These are phyloP conservation scores for Myotis vivesi DNA, from an alignment of 2,797 vertebrate genomes.

Conservation along the genomic window DNA sequence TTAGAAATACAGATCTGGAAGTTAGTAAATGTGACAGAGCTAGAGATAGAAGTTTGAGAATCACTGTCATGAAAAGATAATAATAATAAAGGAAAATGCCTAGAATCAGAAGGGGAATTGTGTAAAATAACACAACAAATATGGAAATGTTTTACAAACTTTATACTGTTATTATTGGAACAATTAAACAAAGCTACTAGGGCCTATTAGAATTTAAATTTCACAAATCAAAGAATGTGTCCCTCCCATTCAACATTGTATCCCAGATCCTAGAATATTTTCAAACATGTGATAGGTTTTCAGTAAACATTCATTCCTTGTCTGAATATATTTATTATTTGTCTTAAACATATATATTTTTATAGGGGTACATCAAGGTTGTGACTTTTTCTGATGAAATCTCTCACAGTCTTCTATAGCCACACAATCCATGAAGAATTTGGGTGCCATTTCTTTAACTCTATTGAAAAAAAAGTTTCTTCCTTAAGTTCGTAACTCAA, in stretches of 20 bases:
- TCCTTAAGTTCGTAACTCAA: not conserved
- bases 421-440: not conserved
- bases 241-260: not conserved
- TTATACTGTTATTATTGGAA: not conserved
- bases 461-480: not conserved
- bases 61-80: not conserved
- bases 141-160: not conserved
- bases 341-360: not conserved
- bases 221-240: not conserved
- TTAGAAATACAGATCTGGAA: not conserved
- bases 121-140: not conserved
- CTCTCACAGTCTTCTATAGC: not conserved
- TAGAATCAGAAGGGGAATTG: not conserved
- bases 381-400: not conserved
- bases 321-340: not conserved
- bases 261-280: not conserved
- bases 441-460: not conserved
- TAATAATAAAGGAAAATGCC: not conserved
- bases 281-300: not conserved
- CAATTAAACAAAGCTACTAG: not conserved
- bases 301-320: not conserved
- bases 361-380: not conserved
- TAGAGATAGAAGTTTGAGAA: not conserved
- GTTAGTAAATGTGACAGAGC: not conserved
- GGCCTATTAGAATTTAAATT: slow-evolving; percentile 27